Conservation (phyloP, 2,797 vertebrate species). For the Mus spretus region DNA sequence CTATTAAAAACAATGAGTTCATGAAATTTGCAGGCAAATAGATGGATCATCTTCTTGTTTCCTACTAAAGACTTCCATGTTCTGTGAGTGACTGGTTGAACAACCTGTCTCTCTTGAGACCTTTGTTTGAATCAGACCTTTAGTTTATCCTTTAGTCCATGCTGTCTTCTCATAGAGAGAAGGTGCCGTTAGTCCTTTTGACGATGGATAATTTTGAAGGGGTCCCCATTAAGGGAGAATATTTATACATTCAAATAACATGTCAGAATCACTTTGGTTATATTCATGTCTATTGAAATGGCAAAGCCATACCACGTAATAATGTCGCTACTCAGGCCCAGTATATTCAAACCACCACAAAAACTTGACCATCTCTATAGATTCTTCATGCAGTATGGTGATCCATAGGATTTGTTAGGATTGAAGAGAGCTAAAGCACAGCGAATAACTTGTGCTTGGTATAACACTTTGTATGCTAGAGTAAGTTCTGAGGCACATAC, state of each 20-base stretch:
- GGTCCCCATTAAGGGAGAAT: not conserved
- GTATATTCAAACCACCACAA: too few relatives aligned
- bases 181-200: not conserved
- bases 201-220: fast-evolving
- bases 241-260: not conserved
- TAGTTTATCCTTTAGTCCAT: not conserved
- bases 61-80: not conserved
- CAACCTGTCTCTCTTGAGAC: not conserved
- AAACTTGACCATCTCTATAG: not conserved
- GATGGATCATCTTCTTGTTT: not conserved
- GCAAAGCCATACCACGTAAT: too few relatives aligned
- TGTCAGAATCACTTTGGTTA: not conserved
- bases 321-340: too few relatives aligned
- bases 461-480: not conserved
- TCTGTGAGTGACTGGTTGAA: not conserved
- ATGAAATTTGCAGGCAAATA: too few relatives aligned
- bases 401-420: not conserved
- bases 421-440: not conserved
- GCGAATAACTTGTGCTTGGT: not conserved
- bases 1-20: too few relatives aligned
- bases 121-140: not conserved
- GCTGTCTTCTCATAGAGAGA: not conserved
- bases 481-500: too few relatives aligned
- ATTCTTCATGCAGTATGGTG: not conserved
- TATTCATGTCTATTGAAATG: not conserved